Percentiles rank a stretch among this genome's conserved stretches.
Conservation (phyloP, 1,140 invertebrate genomes). For the Euura lappo region DNA sequence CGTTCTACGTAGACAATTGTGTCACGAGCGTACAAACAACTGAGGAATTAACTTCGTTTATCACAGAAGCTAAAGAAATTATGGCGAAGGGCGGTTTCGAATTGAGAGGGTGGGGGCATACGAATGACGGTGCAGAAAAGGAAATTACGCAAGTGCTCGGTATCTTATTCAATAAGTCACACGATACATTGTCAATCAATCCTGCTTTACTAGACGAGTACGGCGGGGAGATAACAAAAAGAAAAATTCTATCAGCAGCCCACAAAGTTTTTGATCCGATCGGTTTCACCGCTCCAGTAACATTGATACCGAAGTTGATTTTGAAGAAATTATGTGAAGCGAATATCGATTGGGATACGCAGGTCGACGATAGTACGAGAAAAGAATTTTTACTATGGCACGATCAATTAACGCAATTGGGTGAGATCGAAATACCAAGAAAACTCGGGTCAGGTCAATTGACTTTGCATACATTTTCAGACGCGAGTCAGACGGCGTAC, state of each 20-base stretch:
- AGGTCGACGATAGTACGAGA: conserved; percentile 19
- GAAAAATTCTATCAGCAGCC: conserved; percentile 31
- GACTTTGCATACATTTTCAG: conserved; percentile 41
- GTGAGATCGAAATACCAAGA: conserved; percentile 34
- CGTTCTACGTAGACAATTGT: conserved; percentile 25
- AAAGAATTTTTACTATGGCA: conserved; percentile 31
- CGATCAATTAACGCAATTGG: conserved; percentile 22
- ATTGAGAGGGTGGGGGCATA: conserved; percentile 28
- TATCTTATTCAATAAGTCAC: conserved; percentile 21
- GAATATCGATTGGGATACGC: conserved; percentile 35
- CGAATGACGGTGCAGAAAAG: conserved; percentile 9
- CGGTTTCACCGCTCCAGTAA: conserved; percentile 41
- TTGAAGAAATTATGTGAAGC: conserved; percentile 35
- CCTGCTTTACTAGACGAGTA: conserved; percentile 11
- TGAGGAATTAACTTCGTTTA: conserved; percentile 22
- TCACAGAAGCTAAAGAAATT: conserved; percentile 10
- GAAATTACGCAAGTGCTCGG: conserved; percentile 19
- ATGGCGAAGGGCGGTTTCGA: conserved; percentile 27
- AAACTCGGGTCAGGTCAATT: conserved; percentile 22
- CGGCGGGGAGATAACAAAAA: conserved; percentile 23
- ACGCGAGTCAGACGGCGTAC: conserved; percentile 43
- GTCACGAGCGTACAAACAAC: conserved; percentile 13
- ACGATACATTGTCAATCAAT: conserved; percentile 25
- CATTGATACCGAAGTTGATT: conserved; percentile 35
- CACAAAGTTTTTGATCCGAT: conserved; percentile 46